Percentiles rank a stretch among this genome's conserved stretches.
Evolutionary conservation across 2,888 invertebrate genomes (phyloP).

Genomic region (Rhodophaea formosa): DNA sequence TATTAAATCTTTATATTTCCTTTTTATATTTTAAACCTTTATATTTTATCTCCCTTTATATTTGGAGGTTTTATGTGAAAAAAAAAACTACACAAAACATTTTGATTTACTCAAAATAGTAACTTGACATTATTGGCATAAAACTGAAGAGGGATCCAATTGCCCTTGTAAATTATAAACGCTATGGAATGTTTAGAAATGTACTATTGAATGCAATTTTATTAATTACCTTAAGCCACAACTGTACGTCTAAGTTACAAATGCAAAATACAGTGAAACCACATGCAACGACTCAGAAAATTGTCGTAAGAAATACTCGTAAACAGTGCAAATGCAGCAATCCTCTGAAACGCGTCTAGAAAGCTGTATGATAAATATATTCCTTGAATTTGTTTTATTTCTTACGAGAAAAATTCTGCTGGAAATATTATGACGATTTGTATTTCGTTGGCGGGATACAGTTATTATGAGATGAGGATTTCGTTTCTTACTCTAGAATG

Average conservation of each 20-base stretch:
- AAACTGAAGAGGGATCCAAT: too few relatives aligned
- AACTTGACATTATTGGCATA: too few relatives aligned
- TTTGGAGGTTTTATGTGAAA: too few relatives aligned
- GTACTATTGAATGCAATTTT: conserved; percentile 8
- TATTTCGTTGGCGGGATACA: background rate
- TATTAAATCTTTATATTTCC: too few relatives aligned
- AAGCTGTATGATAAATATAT: conserved; percentile 10
- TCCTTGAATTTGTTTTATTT: conserved; percentile 12
- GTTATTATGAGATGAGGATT: background rate
- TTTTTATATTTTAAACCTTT: too few relatives aligned
- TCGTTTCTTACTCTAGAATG: too few relatives aligned
- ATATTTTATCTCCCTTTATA: too few relatives aligned
- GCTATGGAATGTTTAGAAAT: too few relatives aligned
- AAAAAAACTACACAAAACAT: too few relatives aligned
- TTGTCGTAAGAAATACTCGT: conserved; percentile 14
- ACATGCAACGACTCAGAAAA: conserved; percentile 8
- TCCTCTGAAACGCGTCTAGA: conserved; percentile 4
- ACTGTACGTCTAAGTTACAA: background rate
- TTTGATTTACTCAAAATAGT: too few relatives aligned
- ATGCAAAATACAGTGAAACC: background rate
- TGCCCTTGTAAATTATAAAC: too few relatives aligned
- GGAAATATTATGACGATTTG: conserved; percentile 18
- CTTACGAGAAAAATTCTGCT: conserved; percentile 22
- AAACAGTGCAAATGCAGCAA: conserved; percentile 12
- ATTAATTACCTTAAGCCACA: conserved; percentile 40